These are phyloP conservation scores for Lepus americanus DNA, from an alignment of 2,113 vertebrate genomes.

Conservation along the genomic window DNA sequence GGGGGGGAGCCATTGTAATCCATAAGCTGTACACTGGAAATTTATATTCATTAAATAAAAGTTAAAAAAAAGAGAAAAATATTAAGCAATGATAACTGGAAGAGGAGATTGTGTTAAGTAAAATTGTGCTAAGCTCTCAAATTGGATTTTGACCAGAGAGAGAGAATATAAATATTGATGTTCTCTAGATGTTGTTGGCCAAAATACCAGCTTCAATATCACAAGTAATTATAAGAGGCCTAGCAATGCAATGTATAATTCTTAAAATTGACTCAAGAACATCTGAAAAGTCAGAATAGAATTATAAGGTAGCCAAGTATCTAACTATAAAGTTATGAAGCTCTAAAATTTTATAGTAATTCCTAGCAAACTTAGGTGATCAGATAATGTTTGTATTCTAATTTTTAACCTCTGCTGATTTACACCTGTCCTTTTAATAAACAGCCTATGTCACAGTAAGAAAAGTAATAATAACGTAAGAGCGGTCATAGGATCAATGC, in stretches of 20 bases:
- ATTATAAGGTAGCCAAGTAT: background rate
- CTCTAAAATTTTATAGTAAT: background rate
- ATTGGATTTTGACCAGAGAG: background rate
- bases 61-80: too few species aligned
- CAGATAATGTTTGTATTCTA: background rate
- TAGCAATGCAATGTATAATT: background rate
- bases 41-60: too few species aligned
- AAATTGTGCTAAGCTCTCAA: background rate
- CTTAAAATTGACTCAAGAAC: background rate
- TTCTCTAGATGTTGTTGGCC: background rate
- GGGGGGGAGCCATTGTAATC: too few species aligned
- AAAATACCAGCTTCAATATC: conserved; percentile 13
- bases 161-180: background rate
- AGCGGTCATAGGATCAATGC: background rate
- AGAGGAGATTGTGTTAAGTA: background rate
- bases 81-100: background rate
- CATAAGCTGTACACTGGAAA: too few species aligned
- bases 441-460: background rate
- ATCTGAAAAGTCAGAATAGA: background rate
- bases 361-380: background rate
- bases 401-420: background rate
- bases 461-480: background rate
- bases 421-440: background rate
- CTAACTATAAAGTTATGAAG: background rate
- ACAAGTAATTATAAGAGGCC: background rate